Evolutionary conservation across 2,113 vertebrate species (phyloP), one percentile per base, ranked within the genome.

Genomic region (Toxostoma redivivum): DNA sequence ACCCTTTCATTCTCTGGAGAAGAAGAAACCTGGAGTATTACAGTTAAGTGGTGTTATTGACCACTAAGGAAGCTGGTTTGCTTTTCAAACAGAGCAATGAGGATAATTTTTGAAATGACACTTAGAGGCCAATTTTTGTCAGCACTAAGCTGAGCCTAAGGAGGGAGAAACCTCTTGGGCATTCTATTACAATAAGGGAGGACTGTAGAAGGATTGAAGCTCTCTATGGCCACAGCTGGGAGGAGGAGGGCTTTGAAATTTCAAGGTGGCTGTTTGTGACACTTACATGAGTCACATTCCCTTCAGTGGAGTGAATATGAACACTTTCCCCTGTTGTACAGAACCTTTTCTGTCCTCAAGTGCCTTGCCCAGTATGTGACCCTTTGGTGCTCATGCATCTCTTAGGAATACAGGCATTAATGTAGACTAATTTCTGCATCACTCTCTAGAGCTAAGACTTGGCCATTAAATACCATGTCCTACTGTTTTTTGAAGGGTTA

Each of bases 301-400:
- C 15, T 12, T 5, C 30, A 30, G 1, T 33, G 38, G 37, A 77
- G 31, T 20, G 5, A 44, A 42, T 1, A 0, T 37, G 24, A 64
- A 19, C 50, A 33, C 28, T 19, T 62, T 76, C 13, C 19, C 3
- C 24, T 58, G 13, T 31, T 76, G 40, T 18, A 30, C 31, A 64
- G 22, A 48, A 27, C 31, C 25, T 86, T 76, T 40, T 56, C 38
- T 56, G 50, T 65, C 21, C 38, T 62, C 27, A 25, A 64, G 25
- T 38, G 25, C 33, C 53, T 65, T 42, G 37, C 77, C 56, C 1
- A 1, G 25, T 21, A 2, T 2, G 0, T 33, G 40, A 35, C 35
- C 54, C 24, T 90, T 73, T 35, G 50, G 37, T 50, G 35, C 42
- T 81, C 51, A 3, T 33, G 42, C 28, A 11, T 58, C 64, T 64